These are phyloP conservation scores for Tachuris rubrigastra DNA, from an alignment of 2,113 vertebrate species.

Conservation along the genomic window DNA sequence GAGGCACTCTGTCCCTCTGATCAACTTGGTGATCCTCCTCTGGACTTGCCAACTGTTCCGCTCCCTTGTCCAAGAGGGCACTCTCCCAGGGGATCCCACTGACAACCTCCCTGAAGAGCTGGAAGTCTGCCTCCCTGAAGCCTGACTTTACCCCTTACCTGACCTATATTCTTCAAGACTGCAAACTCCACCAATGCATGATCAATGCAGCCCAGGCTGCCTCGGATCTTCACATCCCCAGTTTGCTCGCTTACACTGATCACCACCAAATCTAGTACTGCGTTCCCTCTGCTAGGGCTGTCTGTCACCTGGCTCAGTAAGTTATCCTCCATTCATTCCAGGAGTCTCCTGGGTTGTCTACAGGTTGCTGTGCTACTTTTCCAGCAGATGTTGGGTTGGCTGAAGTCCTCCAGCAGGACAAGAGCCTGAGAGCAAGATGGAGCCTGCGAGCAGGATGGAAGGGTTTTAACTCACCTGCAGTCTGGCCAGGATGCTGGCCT, in stretches of 20 bases:
- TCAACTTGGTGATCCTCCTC: background rate
- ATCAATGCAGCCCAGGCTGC: background rate
- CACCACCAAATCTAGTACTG: background rate
- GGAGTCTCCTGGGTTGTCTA: background rate
- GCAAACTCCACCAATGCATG: background rate
- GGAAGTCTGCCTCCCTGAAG: background rate
- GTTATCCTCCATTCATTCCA: background rate
- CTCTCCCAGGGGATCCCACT: background rate
- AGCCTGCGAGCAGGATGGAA: background rate
- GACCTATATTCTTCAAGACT: background rate
- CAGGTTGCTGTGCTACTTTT: background rate
- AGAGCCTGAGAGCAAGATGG: rapidly evolving
- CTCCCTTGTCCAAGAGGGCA: background rate
- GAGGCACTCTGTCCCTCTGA: background rate
- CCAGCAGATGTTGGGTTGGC: background rate
- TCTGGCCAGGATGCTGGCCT: slow-evolving; percentile 87
- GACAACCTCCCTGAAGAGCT: background rate
- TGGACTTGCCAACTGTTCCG: background rate
- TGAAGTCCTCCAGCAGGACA: background rate
- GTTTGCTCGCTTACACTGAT: background rate
- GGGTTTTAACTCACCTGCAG: slow-evolving; percentile 80
- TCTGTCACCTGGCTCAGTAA: background rate
- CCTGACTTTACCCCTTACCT: background rate
- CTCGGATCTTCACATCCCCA: background rate
- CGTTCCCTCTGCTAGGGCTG: background rate